phyloP scores from a whole-genome alignment of 2,113 vertebrate genomes.

The Xenopus borealis region DNA sequence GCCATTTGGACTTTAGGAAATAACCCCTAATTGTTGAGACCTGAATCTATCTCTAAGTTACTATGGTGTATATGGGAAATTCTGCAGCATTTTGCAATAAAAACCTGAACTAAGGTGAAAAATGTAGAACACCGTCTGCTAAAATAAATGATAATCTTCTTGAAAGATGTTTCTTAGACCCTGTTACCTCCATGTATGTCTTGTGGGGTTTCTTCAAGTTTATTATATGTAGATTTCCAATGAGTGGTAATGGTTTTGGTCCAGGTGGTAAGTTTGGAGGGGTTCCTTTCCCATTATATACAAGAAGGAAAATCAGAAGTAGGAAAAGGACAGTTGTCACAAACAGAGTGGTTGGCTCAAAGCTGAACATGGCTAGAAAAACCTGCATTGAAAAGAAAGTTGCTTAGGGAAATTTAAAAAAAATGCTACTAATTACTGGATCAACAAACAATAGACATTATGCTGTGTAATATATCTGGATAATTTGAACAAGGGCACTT shows the following conservation, averaged over 20 bases:
- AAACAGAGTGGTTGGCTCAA: background rate
- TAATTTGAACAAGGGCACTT: too few relatives aligned
- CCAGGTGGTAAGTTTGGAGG: slow-evolving; percentile 11
- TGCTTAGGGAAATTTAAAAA: background rate
- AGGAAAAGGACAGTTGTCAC: background rate
- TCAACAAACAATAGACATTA: too few relatives aligned
- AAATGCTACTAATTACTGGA: too few relatives aligned
- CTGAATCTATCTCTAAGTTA: too few relatives aligned
- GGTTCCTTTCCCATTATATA: background rate
- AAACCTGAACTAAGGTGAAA: too few relatives aligned
- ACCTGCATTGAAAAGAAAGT: background rate
- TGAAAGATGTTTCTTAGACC: background rate
- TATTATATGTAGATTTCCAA: slow-evolving; percentile 12
- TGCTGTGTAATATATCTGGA: too few relatives aligned
- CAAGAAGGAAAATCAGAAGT: background rate
- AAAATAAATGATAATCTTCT: too few relatives aligned
- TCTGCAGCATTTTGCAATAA: too few relatives aligned
- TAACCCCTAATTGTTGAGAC: too few relatives aligned
- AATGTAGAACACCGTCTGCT: too few relatives aligned
- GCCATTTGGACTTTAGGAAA: too few relatives aligned
- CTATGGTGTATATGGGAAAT: too few relatives aligned
- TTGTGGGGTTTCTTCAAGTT: background rate
- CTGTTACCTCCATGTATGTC: slow-evolving; percentile 17
- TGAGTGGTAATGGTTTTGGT: slow-evolving; percentile 10
- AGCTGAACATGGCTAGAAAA: background rate